Evolutionary conservation across 2,113 vertebrate species (phyloP).

Genomic region (Sminthopsis crassicaudata): DNA sequence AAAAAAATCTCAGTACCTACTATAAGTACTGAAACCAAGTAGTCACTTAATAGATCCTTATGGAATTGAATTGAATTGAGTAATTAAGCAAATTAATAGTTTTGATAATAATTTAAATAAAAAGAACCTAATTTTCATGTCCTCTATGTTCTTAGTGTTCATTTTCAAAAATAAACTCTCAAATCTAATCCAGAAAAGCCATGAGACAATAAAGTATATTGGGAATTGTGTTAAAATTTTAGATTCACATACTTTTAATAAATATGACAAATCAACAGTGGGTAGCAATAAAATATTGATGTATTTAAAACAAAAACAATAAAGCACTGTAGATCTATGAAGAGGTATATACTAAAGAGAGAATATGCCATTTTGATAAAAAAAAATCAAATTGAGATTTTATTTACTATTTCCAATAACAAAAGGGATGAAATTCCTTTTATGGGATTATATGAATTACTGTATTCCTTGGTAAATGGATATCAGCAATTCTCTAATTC

Average conservation of each 20-base stretch:
- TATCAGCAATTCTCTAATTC: neutral
- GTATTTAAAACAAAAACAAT: neutral
- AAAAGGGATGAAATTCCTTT: neutral
- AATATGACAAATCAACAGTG: neutral
- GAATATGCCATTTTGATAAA: neutral
- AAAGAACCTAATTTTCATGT: constrained; percentile 24
- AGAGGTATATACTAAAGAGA: neutral
- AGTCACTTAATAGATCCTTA: neutral
- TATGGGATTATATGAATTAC: neutral
- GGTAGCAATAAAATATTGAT: neutral
- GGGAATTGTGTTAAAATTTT: constrained; percentile 22
- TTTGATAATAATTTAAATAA: constrained; percentile 18
- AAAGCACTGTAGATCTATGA: no score
- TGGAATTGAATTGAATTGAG: neutral
- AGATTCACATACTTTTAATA: neutral
- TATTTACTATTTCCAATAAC: neutral
- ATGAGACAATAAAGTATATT: neutral
- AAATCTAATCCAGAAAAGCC: constrained; percentile 13
- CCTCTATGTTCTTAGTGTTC: neutral
- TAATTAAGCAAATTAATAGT: constrained; percentile 21
- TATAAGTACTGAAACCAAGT: neutral
- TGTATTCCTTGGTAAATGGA: neutral
- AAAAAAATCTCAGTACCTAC: neutral
- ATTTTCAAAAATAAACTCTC: constrained; percentile 9
- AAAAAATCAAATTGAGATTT: neutral